Percentiles rank a stretch among this genome's conserved stretches.
Evolutionary conservation across 2,797 vertebrate species (phyloP).

Genomic region (Platalea minor): DNA sequence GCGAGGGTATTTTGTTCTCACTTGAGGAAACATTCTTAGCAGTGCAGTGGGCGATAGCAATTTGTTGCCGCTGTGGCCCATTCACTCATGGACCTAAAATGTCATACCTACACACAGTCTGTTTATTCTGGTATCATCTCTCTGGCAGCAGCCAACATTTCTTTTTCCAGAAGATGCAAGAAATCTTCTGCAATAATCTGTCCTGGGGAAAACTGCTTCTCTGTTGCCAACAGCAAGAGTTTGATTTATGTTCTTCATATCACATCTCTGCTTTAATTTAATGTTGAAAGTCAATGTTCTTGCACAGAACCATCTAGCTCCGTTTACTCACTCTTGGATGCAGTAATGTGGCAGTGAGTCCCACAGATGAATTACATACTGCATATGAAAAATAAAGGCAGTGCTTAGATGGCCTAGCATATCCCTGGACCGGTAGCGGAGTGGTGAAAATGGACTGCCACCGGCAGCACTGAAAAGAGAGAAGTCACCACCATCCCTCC

Average conservation of each 20-base stretch:
- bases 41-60: background rate
- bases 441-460: background rate
- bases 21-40: background rate
- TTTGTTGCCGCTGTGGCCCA: background rate
- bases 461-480: background rate
- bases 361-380: background rate
- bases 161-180: background rate
- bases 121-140: background rate
- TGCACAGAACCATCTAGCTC: background rate
- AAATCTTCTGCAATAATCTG: background rate
- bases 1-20: background rate
- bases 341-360: background rate
- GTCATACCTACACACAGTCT: background rate
- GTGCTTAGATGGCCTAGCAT: background rate
- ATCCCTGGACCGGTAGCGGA: background rate
- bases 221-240: background rate
- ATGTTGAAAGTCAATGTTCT: background rate
- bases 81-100: background rate
- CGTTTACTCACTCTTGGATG: background rate
- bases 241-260: slow-evolving; percentile 28
- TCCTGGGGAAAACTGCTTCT: background rate
- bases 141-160: background rate
- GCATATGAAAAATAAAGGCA: background rate
- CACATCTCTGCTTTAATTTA: background rate
- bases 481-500: background rate